Conservation (phyloP, 2,113 vertebrate species). For the Gymnocephalus cernua region DNA sequence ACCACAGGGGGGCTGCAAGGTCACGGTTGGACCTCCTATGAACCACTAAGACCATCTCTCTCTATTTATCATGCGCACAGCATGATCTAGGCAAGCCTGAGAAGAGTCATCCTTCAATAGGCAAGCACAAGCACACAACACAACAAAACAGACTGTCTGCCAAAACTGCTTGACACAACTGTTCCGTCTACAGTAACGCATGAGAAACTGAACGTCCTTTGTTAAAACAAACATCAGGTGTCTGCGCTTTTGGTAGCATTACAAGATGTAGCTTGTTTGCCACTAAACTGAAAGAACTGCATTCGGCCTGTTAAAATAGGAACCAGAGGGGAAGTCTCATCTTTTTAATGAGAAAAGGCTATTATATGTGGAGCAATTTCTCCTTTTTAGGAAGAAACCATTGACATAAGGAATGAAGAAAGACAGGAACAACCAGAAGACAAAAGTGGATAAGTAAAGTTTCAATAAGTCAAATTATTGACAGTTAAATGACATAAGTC, state of each 20-base stretch:
- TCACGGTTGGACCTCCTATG: constrained; percentile 63
- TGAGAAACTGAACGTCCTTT: constrained; percentile 12
- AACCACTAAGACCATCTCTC: constrained; percentile 56
- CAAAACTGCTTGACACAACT: constrained; percentile 37
- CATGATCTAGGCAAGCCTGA: constrained; percentile 69
- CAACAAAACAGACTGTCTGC: constrained; percentile 47
- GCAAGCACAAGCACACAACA: constrained; percentile 46
- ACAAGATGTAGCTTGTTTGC: neutral
- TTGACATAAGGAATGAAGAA: neutral
- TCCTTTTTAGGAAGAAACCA: neutral
- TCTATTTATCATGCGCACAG: constrained; percentile 83
- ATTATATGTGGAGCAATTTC: neutral
- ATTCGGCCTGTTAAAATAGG: neutral
- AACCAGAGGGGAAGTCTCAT: neutral
- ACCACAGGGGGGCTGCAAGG: constrained; percentile 52
- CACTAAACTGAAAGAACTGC: neutral
- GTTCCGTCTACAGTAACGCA: constrained; percentile 7
- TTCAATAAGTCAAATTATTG: neutral
- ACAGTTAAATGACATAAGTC: neutral
- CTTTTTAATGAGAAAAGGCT: neutral
- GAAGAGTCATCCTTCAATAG: constrained; percentile 79
- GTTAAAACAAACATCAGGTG: neutral
- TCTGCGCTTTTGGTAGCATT: neutral
- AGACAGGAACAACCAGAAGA: accelerated
- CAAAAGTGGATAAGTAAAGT: neutral